Conservation (phyloP, 1,140 invertebrate genomes). For the Scaptomyza montana region DNA sequence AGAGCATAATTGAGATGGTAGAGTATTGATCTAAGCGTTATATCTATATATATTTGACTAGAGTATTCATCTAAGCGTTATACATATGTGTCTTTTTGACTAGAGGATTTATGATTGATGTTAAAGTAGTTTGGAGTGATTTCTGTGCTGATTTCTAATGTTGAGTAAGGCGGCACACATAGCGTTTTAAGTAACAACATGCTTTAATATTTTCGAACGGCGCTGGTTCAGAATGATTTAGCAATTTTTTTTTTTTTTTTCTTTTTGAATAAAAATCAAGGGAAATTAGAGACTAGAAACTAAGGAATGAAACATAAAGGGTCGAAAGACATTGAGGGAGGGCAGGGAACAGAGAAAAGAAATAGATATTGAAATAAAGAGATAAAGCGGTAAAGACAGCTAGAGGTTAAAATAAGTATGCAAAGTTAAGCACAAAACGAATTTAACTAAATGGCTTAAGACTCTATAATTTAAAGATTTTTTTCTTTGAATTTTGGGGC, state of each 20-base stretch:
- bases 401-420: constrained; percentile 16
- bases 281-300: constrained; percentile 17
- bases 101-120: neutral
- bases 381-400: constrained; percentile 27
- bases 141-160: neutral
- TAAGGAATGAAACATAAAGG: constrained; percentile 36
- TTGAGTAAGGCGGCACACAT: neutral
- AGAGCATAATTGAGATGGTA: neutral
- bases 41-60: neutral
- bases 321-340: constrained; percentile 13
- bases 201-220: constrained; percentile 24
- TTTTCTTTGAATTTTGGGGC: neutral
- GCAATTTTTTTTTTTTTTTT: neutral
- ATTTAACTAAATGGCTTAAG: neutral
- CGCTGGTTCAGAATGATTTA: constrained; percentile 11
- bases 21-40: neutral
- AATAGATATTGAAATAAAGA: constrained; percentile 30
- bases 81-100: neutral
- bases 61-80: neutral
- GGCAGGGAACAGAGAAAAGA: neutral
- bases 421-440: constrained; percentile 27
- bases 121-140: neutral
- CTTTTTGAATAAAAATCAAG: constrained; percentile 25
- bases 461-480: neutral
- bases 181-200: constrained; percentile 28